Conservation (phyloP, 2,888 invertebrate genomes). For the Morpho deidamia region DNA sequence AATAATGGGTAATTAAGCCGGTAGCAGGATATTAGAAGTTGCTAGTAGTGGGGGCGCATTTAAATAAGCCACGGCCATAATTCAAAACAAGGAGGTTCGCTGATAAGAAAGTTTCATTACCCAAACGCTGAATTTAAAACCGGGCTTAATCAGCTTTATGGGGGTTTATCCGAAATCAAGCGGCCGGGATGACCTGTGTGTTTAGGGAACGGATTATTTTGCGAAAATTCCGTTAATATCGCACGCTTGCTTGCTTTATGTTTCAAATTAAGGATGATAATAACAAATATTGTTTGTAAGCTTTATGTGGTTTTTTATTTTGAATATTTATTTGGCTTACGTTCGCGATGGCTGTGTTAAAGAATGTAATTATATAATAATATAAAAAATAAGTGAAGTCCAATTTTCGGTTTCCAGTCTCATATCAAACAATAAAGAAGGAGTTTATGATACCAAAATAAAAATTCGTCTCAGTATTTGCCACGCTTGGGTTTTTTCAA, state of each 20-base stretch:
- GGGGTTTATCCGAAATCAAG: slow-evolving; percentile 51
- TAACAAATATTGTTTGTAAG: slow-evolving; percentile 21
- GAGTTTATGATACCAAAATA: too few species aligned
- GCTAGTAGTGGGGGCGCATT: slow-evolving; percentile 35
- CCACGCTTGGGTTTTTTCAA: too few species aligned
- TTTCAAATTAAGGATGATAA: slow-evolving; percentile 29
- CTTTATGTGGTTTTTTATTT: slow-evolving; percentile 9
- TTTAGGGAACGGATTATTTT: slow-evolving; percentile 64
- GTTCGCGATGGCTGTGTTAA: too few species aligned
- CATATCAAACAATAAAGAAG: too few species aligned
- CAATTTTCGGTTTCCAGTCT: too few species aligned
- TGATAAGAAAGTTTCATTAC: slow-evolving; percentile 78
- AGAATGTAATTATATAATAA: too few species aligned
- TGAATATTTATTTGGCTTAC: not conserved
- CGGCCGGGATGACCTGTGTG: slow-evolving; percentile 60
- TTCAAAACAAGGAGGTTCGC: slow-evolving; percentile 64
- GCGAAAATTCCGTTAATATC: slow-evolving; percentile 65
- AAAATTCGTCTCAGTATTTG: too few species aligned
- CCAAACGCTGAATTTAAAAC: slow-evolving; percentile 73
- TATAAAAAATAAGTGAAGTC: too few species aligned
- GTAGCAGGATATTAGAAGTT: slow-evolving; percentile 37
- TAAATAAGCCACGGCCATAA: slow-evolving; percentile 59
- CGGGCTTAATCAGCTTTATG: slow-evolving; percentile 68
- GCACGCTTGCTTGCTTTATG: slow-evolving; percentile 56
- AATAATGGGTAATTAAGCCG: slow-evolving; percentile 33